A percentile compares a stretch with the other conserved stretches of the same genome.
These are phyloP conservation scores for Pycnonotus jocosus DNA, from an alignment of 2,113 vertebrate genomes.

Conservation along the genomic window DNA sequence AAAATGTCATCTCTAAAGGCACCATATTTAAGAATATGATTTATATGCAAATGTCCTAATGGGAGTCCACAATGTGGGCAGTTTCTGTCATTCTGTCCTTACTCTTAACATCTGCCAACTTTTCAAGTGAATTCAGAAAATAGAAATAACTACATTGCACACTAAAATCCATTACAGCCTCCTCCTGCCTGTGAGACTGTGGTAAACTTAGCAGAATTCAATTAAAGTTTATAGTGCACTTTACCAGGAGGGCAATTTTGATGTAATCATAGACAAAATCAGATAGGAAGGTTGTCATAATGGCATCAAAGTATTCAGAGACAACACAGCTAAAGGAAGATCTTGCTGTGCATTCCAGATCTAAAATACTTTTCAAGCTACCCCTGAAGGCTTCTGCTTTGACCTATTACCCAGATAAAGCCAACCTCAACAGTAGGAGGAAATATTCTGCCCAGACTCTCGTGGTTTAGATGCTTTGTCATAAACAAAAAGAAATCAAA, in stretches of 20 bases:
- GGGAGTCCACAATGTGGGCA: background rate
- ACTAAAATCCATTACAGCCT: background rate
- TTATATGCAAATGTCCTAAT: background rate
- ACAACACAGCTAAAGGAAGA: background rate
- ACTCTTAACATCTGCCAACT: background rate
- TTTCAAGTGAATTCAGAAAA: background rate
- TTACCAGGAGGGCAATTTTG: conserved; percentile 3
- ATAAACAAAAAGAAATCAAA: background rate
- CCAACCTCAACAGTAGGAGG: background rate
- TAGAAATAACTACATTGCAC: background rate
- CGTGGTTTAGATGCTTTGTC: background rate
- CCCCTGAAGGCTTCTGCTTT: background rate
- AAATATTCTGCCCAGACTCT: background rate
- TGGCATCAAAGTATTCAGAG: background rate
- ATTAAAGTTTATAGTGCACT: background rate
- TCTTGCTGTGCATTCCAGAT: background rate
- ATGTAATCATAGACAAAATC: conserved; percentile 12
- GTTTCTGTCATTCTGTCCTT: background rate
- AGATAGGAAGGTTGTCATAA: background rate
- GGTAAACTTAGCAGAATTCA: background rate
- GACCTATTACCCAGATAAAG: background rate
- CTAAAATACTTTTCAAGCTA: background rate
- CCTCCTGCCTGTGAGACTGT: background rate
- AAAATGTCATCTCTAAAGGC: background rate
- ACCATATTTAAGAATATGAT: background rate